These are phyloP conservation scores for Ancistrus triradiatus DNA, from an alignment of 2,113 vertebrate species.

Conservation along the genomic window DNA sequence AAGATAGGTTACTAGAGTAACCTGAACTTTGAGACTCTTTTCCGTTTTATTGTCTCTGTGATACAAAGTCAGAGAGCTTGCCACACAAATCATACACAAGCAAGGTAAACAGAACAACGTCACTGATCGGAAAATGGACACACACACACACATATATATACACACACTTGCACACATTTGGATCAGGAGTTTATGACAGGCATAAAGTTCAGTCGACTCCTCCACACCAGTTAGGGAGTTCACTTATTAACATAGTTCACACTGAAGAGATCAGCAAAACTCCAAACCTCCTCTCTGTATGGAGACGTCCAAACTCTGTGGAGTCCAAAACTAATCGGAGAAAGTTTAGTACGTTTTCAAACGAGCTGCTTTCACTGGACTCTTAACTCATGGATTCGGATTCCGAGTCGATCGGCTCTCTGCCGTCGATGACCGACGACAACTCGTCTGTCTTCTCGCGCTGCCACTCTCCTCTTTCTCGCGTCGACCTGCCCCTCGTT, in stretches of 20 bases:
- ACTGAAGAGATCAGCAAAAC: not conserved
- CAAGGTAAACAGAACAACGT: conserved; percentile 9
- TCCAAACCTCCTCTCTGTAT: too few species aligned
- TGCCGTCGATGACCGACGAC: not conserved
- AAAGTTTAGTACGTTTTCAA: too few species aligned
- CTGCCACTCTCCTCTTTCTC: conserved; percentile 14
- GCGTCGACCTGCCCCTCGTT: conserved; percentile 12
- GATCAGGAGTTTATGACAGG: not conserved
- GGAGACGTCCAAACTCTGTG: too few species aligned
- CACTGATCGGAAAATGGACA: not conserved
- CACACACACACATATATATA: too few species aligned
- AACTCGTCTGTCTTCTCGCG: not conserved
- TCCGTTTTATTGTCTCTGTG: conserved; percentile 55
- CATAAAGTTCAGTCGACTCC: not conserved
- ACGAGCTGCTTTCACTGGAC: too few species aligned
- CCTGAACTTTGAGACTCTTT: conserved; percentile 65
- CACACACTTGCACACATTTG: not conserved
- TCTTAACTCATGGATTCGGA: conserved; percentile 14
- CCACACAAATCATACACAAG: not conserved
- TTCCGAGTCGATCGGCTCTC: not conserved
- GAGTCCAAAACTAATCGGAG: too few species aligned
- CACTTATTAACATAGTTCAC: not conserved
- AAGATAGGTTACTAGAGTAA: too few species aligned
- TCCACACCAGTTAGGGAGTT: not conserved
- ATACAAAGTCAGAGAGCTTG: conserved; percentile 47